These are phyloP conservation scores for Triplophysa yarkandensis DNA, from an alignment of 2,797 vertebrate genomes.

Conservation along the genomic window DNA sequence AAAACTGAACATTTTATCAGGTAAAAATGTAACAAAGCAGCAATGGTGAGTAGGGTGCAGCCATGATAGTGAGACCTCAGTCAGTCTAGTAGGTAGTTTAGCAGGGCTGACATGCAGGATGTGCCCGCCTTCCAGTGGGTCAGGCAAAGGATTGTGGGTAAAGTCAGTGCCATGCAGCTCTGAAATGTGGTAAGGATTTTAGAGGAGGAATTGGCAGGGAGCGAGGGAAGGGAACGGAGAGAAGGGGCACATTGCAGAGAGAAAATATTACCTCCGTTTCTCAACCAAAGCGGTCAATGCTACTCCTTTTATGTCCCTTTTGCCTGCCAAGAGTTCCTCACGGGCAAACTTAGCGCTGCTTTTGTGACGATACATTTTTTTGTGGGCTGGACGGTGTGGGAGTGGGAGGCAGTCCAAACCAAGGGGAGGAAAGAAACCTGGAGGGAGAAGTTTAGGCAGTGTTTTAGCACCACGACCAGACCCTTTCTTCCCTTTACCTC, in stretches of 20 bases:
- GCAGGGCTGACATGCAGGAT: slow-evolving; percentile 76
- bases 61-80: slow-evolving; percentile 86
- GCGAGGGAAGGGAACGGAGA: slow-evolving; percentile 69
- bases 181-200: slow-evolving; percentile 86
- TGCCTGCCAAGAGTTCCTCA: slow-evolving; percentile 96
- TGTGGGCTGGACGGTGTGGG: slow-evolving; percentile 96
- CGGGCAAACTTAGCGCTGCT: slow-evolving; percentile 95
- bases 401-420: slow-evolving; percentile 87
- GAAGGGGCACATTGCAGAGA: slow-evolving; percentile 71
- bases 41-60: slow-evolving; percentile 91
- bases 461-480: slow-evolving; percentile 89
- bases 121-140: slow-evolving; percentile 53
- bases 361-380: slow-evolving; percentile 99
- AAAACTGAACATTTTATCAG: slow-evolving; percentile 75
- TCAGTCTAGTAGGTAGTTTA: slow-evolving; percentile 97
- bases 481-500: slow-evolving; percentile 86
- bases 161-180: slow-evolving; percentile 95
- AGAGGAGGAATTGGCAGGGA: slow-evolving; percentile 84
- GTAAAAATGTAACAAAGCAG: slow-evolving; percentile 80
- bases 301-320: slow-evolving; percentile 83
- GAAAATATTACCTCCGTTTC: slow-evolving; percentile 99
- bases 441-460: slow-evolving; percentile 85
- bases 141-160: slow-evolving; percentile 65
- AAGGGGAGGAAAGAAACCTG: slow-evolving; percentile 81
- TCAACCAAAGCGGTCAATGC: slow-evolving; percentile 97